Evolutionary conservation across 2,797 vertebrate genomes (phyloP), one percentile per base, ranked within the genome.

Genomic region (Streptopelia turtur): DNA sequence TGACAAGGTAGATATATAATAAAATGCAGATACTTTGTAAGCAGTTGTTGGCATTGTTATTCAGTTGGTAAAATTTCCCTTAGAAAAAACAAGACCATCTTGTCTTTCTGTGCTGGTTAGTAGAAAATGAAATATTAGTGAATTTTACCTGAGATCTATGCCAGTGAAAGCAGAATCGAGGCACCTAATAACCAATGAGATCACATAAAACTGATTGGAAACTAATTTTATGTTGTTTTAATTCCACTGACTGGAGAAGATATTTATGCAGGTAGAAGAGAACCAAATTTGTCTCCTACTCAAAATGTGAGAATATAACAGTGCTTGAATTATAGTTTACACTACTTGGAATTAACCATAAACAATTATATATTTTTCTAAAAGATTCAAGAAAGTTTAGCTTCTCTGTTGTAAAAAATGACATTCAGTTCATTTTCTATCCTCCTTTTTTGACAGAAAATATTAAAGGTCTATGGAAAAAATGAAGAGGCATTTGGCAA

Each of bases 401-500:
- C 37, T 83, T n/a, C 60, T 63, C 33, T 68, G 25, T 83, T 77
- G 52, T 56, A 87, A 77, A 88, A 90, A 75, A 52, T 30, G 10
- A 43, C n/a, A 35, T 45, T 72, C 22, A 13, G 31, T 72, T 64
- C 6, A 63, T 87, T 97, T 96, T 87, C 80, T 66, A 60, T 52
- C 25, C 30, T 83, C 28, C 15, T 45, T 55, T 64, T 94, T 88
- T 39, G 45, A 91, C 94, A 90, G 30, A 91, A 83, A 90, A 84
- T 83, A 89, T 77, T 88, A 89, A 76, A 86, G 11, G 39, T 81
- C 72, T 81, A 2, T 31, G 65, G 78, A 87, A 85, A 80, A 83
- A 95, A 64, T 87, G 79, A 92, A 76, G 43, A 71, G 43, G 59
- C 83, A 89, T 78, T 85, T 95, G 87, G 88, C 87, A 90, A 91